Evolutionary conservation across 2,113 vertebrate species (phyloP), one percentile per base, ranked within the genome.

Genomic region (Tragelaphus buxtoni): DNA sequence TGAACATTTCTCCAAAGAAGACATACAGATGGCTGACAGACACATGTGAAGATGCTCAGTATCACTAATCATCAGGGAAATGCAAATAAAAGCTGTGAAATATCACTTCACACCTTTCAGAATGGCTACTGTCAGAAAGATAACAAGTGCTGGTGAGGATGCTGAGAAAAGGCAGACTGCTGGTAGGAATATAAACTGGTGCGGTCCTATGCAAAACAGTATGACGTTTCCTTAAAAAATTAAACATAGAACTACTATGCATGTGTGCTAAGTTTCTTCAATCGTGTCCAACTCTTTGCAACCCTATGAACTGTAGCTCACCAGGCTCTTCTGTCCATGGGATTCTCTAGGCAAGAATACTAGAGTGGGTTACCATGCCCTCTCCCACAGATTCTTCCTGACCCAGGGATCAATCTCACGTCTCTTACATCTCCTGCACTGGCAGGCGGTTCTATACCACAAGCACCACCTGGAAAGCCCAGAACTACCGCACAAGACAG

Each of bases 401-500:
- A 72, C 35, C 20, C 20, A 74, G 69, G 20, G 35, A 74, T 74
- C 35, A 42, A 3, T 42, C 69, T 39, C 5, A 0, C 0, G 10
- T 42, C 35, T 72, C 69, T 42, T 42, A 24, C 9, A 42, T 72
- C 69, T 72, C 35, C 35, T 42, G 69, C 35, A 42, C 69, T 74
- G 69, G 69, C 11, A 42, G 35, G 28, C 3, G 5, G 69, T 74
- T 74, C 69, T 74, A 26, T 74, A 42, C 35, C 69, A 74, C 0
- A 1, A 42, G 69, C 35, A 74, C 35, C 69, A 74, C 11, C 22
- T 42, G 69, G 35, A 42, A 74, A 74, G 69, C 10, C 35, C 5
- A 55, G 32, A 81, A 35, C 32, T 35, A 35, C 79, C 79, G 55
- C 7, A 53, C 32, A 81, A 53, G 11, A 11, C 18, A 55, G 32